Base-by-base conservation (phyloP, 2,113 vertebrate species). In the Malurus melanocephalus region DNA sequence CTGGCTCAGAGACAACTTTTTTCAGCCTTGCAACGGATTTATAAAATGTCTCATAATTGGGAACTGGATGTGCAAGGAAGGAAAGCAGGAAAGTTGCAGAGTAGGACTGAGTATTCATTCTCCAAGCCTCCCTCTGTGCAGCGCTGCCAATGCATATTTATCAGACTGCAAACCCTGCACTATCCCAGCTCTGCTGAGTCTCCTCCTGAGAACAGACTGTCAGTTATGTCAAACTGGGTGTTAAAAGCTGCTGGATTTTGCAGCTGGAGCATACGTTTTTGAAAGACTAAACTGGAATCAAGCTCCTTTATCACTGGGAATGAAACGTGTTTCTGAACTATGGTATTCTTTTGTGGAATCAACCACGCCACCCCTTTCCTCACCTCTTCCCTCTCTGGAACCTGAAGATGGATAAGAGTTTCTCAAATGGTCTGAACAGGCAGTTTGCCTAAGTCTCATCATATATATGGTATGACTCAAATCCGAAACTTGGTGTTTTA, bases 211-310 rank as follows among this genome's bases (percentile, higher is more conserved):
- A 96, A 91, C 57, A 93, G 82, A 75, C 91, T 88, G 88, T 73
- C 92, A 91, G 72, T 74, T 89, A 66, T 78, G 66, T 79, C 90
- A 95, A 83, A 89, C 55, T 55, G 76, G 73, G 86, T 93, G 87
- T 88, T 93, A 85, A 94, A 92, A 93, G 76, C 85, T 90, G 78
- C 93, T 87, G 89, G 76, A 85, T 94, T 89, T 86, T 89, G 83
- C 72, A 83, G 79, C 59, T 87, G 73, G 76, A 94, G 66, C 66
- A 59, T 49, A 87, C 7, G 4, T 78, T 91, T 90, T 65, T 28
- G 11, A 49, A 66, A 90, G 66, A 81, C 87, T 87, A 90, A 92
- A 93, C 59, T 73, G 74, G 89, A 93, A 93, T 81, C 79, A 65
- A 92, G 55, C 53, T 80, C 55, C 40, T 83, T 80, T 66, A 81